Conservation (phyloP, 2,888 invertebrate genomes). For the Nemapogon koenigi region DNA sequence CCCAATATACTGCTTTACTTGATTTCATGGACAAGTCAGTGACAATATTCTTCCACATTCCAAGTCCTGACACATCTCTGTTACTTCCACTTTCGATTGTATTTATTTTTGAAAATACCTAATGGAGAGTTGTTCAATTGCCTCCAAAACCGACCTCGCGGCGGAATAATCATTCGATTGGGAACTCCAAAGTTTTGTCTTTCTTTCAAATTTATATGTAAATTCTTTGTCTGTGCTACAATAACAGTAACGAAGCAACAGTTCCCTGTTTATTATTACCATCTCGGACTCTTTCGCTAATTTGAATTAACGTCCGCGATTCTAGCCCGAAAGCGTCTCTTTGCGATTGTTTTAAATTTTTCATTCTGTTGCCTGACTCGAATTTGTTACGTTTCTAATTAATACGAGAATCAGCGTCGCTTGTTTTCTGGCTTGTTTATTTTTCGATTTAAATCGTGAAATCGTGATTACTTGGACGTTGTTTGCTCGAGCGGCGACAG, state of each 20-base stretch:
- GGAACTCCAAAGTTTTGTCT: slow-evolving; percentile 21
- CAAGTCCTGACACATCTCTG: no score
- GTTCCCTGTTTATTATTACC: slow-evolving; percentile 11
- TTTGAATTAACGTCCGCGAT: slow-evolving; percentile 9
- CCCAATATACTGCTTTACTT: no score
- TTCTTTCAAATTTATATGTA: slow-evolving; percentile 41
- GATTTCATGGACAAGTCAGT: no score
- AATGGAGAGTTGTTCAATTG: not conserved
- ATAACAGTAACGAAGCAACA: slow-evolving; percentile 11
- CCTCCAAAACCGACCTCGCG: not conserved
- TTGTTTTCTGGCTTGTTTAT: slow-evolving; percentile 3
- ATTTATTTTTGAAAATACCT: no score
- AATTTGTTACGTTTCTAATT: slow-evolving; percentile 8
- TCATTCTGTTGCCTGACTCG: slow-evolving; percentile 10
- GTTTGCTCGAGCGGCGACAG: not conserved
- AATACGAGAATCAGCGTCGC: not conserved
- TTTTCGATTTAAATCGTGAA: slow-evolving; percentile 5
- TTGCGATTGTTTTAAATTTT: slow-evolving; percentile 12
- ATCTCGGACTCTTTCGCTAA: slow-evolving; percentile 11
- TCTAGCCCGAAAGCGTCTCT: not conserved
- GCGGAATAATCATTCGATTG: slow-evolving; percentile 5
- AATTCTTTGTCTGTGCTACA: slow-evolving; percentile 21
- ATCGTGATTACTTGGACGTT: slow-evolving; percentile 7
- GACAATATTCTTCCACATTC: no score
- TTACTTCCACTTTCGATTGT: no score